A percentile compares a stretch with the other conserved stretches of the same genome.
Evolutionary conservation across 1,140 invertebrate genomes (phyloP).

Genomic region (Bathynomus jamesi): DNA sequence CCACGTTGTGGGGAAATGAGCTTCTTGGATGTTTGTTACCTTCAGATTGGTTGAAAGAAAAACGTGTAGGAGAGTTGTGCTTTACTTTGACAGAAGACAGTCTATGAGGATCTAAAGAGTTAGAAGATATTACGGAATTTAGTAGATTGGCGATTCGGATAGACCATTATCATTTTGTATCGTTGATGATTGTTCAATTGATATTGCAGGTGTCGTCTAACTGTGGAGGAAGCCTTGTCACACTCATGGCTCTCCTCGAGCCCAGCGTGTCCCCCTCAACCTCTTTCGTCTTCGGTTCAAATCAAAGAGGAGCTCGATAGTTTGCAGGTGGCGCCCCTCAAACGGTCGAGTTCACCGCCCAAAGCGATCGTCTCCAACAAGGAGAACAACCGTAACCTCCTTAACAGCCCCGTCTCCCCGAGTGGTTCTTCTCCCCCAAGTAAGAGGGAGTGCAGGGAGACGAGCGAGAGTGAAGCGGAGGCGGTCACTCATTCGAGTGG

Average conservation of each 20-base stretch:
- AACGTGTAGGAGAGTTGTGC: too few species aligned
- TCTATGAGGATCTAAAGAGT: too few species aligned
- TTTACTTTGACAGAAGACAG: too few species aligned
- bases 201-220: conserved; percentile 55
- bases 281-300: not conserved
- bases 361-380: not conserved
- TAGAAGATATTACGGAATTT: too few species aligned
- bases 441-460: not conserved
- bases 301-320: not conserved
- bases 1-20: too few species aligned
- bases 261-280: not conserved
- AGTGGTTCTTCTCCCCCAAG: not conserved
- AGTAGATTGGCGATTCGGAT: too few species aligned
- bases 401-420: not conserved
- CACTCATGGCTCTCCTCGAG: conserved; percentile 52
- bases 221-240: conserved; percentile 53
- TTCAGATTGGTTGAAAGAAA: too few species aligned
- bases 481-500: not conserved
- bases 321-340: not conserved
- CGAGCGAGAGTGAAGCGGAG: not conserved
- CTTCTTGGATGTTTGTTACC: too few species aligned
- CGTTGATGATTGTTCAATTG: too few species aligned
- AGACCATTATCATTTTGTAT: too few species aligned
- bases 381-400: not conserved
- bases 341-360: not conserved